These are phyloP conservation scores for Camptogramma bilineatum DNA, from an alignment of 2,888 invertebrate genomes.

Conservation along the genomic window DNA sequence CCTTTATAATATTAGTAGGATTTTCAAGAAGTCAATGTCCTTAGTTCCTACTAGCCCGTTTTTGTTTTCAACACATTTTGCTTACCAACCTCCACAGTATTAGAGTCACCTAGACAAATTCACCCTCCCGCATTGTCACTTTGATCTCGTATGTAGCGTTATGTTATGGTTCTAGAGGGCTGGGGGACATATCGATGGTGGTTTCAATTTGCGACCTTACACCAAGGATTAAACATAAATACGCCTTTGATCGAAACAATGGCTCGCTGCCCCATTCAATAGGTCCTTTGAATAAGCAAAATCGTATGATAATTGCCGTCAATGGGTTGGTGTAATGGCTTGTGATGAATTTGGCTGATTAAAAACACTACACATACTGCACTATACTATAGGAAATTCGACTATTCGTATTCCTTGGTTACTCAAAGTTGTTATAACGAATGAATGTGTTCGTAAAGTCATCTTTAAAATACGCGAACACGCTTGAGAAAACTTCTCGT, in stretches of 20 bases:
- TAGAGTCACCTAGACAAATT: conserved; percentile 75
- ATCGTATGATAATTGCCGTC: conserved; percentile 22
- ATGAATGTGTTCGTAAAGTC: no score
- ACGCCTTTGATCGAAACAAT: conserved; percentile 40
- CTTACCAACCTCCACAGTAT: conserved; percentile 24
- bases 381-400: background rate
- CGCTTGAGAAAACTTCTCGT: background rate
- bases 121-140: conserved; percentile 79
- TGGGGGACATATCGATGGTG: conserved; percentile 63
- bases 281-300: conserved; percentile 29
- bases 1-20: no score
- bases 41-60: background rate
- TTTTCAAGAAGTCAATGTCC: background rate
- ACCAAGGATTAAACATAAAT: conserved; percentile 61
- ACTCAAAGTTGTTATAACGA: no score
- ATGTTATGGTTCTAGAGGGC: conserved; percentile 74
- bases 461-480: no score
- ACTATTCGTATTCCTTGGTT: no score
- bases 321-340: conserved; percentile 16
- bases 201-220: conserved; percentile 67
- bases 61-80: conserved; percentile 27
- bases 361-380: background rate
- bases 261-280: conserved; percentile 29
- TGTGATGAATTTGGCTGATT: conserved; percentile 13
- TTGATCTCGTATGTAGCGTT: conserved; percentile 69